A percentile compares a stretch with the other conserved stretches of the same genome.
phyloP scores from a whole-genome alignment of 2,113 vertebrate species.

The Cyphomyrus plagiostoma region DNA sequence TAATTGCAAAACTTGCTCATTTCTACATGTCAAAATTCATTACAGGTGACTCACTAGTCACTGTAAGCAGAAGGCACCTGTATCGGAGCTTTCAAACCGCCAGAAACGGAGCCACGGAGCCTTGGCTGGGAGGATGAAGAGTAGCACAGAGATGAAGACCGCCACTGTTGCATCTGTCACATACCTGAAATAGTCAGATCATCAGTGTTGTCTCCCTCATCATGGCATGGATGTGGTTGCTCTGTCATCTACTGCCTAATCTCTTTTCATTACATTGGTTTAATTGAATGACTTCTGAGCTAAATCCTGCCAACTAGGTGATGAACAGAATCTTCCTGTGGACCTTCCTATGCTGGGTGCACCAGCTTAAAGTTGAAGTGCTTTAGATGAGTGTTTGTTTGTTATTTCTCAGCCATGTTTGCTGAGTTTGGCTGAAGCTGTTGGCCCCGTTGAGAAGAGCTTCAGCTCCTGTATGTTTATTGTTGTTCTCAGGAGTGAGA shows the following conservation, averaged over 20 bases:
- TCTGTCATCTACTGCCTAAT: neutral
- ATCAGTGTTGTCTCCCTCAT: neutral
- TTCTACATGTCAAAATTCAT: neutral
- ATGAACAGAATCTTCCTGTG: neutral
- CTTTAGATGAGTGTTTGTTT: neutral
- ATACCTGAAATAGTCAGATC: conserved; percentile 57
- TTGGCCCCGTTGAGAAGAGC: neutral
- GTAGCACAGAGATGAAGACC: conserved; percentile 65
- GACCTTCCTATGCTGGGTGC: neutral
- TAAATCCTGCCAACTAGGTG: neutral
- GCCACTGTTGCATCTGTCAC: conserved; percentile 77
- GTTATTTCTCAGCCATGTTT: neutral
- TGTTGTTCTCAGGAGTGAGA: neutral
- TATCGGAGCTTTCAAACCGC: conserved; percentile 42
- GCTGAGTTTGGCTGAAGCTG: neutral
- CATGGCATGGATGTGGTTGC: neutral
- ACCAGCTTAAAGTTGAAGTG: neutral
- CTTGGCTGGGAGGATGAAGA: conserved; percentile 80
- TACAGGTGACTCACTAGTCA: neutral
- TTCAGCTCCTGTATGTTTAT: neutral
- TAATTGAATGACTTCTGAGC: neutral
- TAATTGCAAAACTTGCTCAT: neutral
- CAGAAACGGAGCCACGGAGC: conserved; percentile 64
- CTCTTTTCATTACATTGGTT: neutral
- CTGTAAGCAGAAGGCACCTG: conserved; percentile 33